Evolutionary conservation across 2,113 vertebrate genomes (phyloP), one percentile per base, ranked within the genome.

Genomic region (Gulo gulo): DNA sequence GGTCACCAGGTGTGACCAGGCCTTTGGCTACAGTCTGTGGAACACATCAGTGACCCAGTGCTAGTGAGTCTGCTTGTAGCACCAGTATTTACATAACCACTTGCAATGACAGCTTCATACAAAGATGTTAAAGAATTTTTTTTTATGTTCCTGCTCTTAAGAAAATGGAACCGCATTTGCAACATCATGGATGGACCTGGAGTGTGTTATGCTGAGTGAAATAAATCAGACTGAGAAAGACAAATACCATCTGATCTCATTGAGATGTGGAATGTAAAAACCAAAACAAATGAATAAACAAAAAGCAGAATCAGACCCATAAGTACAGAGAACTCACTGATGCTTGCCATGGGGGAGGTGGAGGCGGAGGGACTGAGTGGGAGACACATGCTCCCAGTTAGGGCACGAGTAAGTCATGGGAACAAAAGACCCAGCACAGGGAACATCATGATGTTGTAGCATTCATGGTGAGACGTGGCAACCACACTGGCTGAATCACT

Each of bases 1-100:
- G 84, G 93, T 91, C 95, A 71, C 18, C 76, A 71, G 84, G n/a
- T 73, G 57, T 94, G 47, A 78, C 76, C 31, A 9, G 42, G 95
- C 67, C 21, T 14, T 16, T 65, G 61, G 23, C 31, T 59, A 23
- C 15, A 39, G 39, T 55, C 24, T 2, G 0, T 4, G 61, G 67
- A n/a, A 21, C 42, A 26, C 7, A 12, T 34, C 4, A 14, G 76
- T 52, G 78, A 73, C 50, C 90, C 10, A 18, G 36, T 34, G 11
- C 16, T 57, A 9, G 1, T 1, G 90, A 61, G 85, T 63, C 59
- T 42, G 67, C n/a, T 14, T 24, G 1, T 1, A 24, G 42, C 29
- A 79, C 24, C 42, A 6, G 24, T 42, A 7, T 24, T 84, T 31
- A 29, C 1, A 23, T 12, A 23, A 42, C 42, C 57, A 0, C 50